Evolutionary conservation across 2,113 vertebrate species (phyloP), one percentile per base, ranked within the genome.

Genomic region (Sinocyclocheilus anshuiensis): DNA sequence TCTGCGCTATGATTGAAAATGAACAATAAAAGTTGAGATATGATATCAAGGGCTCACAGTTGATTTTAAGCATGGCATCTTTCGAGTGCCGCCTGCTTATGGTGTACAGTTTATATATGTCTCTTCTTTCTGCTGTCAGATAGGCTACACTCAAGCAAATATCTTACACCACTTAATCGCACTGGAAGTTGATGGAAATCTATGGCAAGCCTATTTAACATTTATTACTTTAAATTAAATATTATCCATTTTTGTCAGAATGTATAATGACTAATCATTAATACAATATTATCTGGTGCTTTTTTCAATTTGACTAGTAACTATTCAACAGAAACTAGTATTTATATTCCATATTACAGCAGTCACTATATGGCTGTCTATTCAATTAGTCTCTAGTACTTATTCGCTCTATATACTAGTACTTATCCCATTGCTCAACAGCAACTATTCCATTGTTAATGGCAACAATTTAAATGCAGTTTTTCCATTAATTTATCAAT

Each of bases 121-220:
- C 13, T 63, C 20, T 24, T 2, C 1, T n/a, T 63, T 22, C 10
- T 20, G 11, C 45, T 77, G 45, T 80, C 16, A 22, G 33, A 80
- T 61, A 39, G 20, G 5, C 9, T 42, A 45, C 10, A 80, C 29
- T 24, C 15, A n/a, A 59, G 50, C 48, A 57, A 57, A 39, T 39
- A 1, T 42, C 9, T 22, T 45, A 74, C 36, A 13, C 67, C 36
- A 69, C 3, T 15, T 13, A 36, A 63, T 11, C 42, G 33, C 24
- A 50, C 75, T 69, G 45, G 36, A 77, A 77, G 45, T 84, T 84
- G 65, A 45, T 65, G 55, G 48, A 57, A 42, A 75, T 36, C 4
- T 61, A 57, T 84, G 72, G 82, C 69, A 53, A 53, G 29, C 18
- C 69, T 18, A 2, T 24, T 57, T 53, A 26, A 45, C 79, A 45